phyloP scores from a whole-genome alignment of 1,140 invertebrate species.

The Drosophila pectinifera region DNA sequence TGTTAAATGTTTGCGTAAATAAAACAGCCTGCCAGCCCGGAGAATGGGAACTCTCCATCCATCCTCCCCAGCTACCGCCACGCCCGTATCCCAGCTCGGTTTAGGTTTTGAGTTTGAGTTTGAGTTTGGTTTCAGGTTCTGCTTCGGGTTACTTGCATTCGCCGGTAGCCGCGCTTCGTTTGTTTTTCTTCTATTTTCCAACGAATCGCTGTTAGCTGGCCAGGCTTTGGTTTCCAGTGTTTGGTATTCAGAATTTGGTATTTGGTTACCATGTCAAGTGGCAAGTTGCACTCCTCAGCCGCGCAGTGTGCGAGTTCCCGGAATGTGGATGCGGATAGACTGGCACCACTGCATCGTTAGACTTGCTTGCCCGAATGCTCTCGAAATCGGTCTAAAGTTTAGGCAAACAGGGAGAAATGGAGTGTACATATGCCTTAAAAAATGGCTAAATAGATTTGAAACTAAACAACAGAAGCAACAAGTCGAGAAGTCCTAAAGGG shows the following conservation, averaged over 20 bases:
- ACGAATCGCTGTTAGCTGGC: constrained; percentile 55
- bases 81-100: constrained; percentile 22
- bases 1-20: constrained; percentile 83
- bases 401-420: constrained; percentile 35
- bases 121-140: constrained; percentile 26
- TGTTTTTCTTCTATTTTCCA: constrained; percentile 53
- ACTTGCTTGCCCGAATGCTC: constrained; percentile 16
- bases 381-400: constrained; percentile 46
- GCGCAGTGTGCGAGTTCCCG: constrained; percentile 53
- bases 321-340: constrained; percentile 45
- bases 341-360: constrained; percentile 15
- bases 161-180: constrained; percentile 70
- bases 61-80: constrained; percentile 14
- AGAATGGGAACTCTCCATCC: constrained; percentile 20
- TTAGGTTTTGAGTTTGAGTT: not conserved
- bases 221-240: constrained; percentile 54
- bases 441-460: constrained; percentile 8
- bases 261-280: constrained; percentile 80
- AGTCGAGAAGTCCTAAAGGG: no score
- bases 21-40: constrained; percentile 44
- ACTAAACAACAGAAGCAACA: constrained; percentile 1
- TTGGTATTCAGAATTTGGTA: constrained; percentile 55
- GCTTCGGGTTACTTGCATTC: constrained; percentile 62
- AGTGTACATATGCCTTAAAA: not conserved
- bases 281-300: constrained; percentile 34